Conservation (phyloP, 2,888 invertebrate genomes). For the Pseudococcus longispinus region DNA sequence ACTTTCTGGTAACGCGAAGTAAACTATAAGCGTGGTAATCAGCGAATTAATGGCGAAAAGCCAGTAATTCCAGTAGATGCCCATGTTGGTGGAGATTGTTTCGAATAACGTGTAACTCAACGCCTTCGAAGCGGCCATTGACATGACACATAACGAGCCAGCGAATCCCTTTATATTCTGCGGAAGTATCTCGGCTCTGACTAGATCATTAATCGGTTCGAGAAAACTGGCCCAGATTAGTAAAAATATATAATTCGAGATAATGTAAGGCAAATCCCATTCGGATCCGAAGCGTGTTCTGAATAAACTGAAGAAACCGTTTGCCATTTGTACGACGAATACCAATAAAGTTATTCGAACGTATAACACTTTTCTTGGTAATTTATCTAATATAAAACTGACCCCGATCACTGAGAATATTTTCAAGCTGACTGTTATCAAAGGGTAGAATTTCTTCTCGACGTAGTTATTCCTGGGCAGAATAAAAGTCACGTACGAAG, state of each 20-base stretch:
- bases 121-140: conserved; percentile 29
- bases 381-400: conserved; percentile 36
- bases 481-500: conserved; percentile 29
- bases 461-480: conserved; percentile 30
- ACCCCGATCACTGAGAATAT: conserved; percentile 5
- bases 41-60: conserved; percentile 23
- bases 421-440: conserved; percentile 30
- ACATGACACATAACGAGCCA: conserved; percentile 41
- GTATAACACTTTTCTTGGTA: conserved; percentile 2
- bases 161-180: conserved; percentile 47
- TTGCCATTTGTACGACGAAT: conserved; percentile 24
- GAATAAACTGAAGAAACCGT: conserved; percentile 27
- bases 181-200: conserved; percentile 39
- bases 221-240: conserved; percentile 3
- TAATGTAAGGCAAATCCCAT: not conserved
- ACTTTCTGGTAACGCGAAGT: conserved; percentile 47
- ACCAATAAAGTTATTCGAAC: not conserved
- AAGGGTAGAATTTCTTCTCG: conserved; percentile 38
- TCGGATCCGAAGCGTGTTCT: not conserved
- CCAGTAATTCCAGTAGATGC: conserved; percentile 41
- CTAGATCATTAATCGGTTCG: conserved; percentile 19
- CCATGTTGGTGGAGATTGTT: not conserved
- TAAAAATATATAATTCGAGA: not conserved
- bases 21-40: conserved; percentile 9
- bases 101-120: conserved; percentile 42